A percentile compares a stretch with the other conserved stretches of the same genome.
phyloP scores from a whole-genome alignment of 2,113 vertebrate genomes.

The Oryzias melastigma region DNA sequence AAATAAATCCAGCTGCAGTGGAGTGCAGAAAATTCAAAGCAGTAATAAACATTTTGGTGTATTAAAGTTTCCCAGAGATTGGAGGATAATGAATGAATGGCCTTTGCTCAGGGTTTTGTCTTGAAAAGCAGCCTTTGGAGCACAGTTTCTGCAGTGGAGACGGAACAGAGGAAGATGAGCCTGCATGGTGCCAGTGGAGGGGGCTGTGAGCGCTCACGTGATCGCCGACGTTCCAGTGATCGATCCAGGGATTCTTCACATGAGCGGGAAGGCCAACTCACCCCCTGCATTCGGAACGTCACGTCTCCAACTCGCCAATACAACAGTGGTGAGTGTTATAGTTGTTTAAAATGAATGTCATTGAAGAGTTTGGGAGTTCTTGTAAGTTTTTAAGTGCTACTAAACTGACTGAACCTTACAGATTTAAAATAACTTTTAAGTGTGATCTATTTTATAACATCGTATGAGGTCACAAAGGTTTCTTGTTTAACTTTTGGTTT shows the following conservation, averaged over 20 bases:
- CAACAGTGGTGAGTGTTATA: slow-evolving; percentile 83
- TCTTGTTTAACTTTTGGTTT: neutral
- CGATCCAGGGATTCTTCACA: slow-evolving; percentile 97
- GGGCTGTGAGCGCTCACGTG: slow-evolving; percentile 91
- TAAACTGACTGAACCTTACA: neutral
- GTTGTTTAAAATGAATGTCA: slow-evolving; percentile 32
- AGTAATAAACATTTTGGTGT: no score
- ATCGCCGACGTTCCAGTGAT: slow-evolving; percentile 94
- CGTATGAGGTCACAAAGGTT: no score
- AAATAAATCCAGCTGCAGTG: no score
- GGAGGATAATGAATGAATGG: neutral
- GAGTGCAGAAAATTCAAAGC: no score
- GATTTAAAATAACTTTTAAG: neutral
- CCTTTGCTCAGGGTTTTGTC: slow-evolving; percentile 22
- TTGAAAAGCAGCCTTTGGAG: slow-evolving; percentile 78
- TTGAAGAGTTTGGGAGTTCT: slow-evolving; percentile 23
- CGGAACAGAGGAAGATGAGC: slow-evolving; percentile 89
- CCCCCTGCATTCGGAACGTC: slow-evolving; percentile 96
- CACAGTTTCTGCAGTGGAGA: slow-evolving; percentile 79
- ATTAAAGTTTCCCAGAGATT: no score
- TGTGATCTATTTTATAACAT: no score
- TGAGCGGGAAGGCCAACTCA: slow-evolving; percentile 95
- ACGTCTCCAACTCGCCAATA: slow-evolving; percentile 95
- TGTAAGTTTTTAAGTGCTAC: slow-evolving; percentile 11
- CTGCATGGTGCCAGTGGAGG: slow-evolving; percentile 90